Evolutionary conservation across 2,113 vertebrate genomes (phyloP).

Genomic region (Pteronura brasiliensis): DNA sequence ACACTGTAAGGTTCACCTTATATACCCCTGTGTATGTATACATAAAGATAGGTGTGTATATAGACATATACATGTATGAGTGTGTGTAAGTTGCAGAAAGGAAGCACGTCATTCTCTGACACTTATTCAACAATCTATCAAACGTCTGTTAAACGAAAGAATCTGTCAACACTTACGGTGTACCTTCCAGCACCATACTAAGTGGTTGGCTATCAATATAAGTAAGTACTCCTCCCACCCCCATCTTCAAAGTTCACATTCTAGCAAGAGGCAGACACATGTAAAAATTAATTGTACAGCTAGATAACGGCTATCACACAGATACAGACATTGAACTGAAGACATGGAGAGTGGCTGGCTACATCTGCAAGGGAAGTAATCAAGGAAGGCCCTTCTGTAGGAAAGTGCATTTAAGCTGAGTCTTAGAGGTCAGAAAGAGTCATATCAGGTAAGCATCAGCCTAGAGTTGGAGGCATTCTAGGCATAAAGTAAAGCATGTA

Average conservation of each 20-base stretch:
- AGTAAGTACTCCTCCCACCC: not conserved
- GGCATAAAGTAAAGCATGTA: not conserved
- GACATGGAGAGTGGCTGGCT: not conserved
- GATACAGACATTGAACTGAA: not conserved
- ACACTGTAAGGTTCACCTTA: not conserved
- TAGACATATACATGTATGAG: not conserved
- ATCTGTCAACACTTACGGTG: not conserved
- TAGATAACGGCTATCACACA: not conserved
- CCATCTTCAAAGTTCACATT: not conserved
- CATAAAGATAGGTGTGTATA: not conserved
- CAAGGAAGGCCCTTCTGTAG: not conserved
- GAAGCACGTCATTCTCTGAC: not conserved
- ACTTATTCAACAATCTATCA: not conserved
- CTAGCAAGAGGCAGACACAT: not conserved
- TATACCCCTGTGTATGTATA: not conserved
- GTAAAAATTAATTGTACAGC: not conserved
- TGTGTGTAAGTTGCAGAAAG: not conserved
- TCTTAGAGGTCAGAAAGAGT: conserved; percentile 21
- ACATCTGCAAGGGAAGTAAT: not conserved
- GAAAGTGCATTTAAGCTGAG: not conserved
- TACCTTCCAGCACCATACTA: not conserved
- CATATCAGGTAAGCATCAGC: not conserved
- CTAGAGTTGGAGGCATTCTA: not conserved
- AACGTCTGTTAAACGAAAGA: not conserved
- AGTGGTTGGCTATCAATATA: not conserved